A percentile compares a stretch with the other conserved stretches of the same genome.
These are phyloP conservation scores for Neocrepidodera transversa DNA, from an alignment of 2,888 invertebrate species.

Conservation along the genomic window DNA sequence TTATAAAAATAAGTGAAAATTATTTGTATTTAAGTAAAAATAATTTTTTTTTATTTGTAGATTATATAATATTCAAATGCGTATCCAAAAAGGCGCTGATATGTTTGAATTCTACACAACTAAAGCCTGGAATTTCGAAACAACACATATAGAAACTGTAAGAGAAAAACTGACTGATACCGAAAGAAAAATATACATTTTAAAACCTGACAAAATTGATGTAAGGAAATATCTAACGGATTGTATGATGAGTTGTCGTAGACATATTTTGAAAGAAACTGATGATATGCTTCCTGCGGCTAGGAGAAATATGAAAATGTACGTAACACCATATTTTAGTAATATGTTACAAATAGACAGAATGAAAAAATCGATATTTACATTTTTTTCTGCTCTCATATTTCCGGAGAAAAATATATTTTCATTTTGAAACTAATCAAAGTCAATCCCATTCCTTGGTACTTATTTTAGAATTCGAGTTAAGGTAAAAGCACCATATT, in stretches of 20 bases:
- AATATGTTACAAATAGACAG: no score
- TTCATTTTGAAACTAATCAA: no score
- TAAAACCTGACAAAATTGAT: conserved; percentile 75
- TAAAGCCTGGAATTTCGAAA: conserved; percentile 88
- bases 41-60: conserved; percentile 20
- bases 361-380: no score
- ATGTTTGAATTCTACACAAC: conserved; percentile 92
- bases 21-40: no score
- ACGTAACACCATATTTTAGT: conserved; percentile 54
- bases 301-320: conserved; percentile 80
- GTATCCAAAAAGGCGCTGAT: conserved; percentile 84
- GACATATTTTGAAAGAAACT: conserved; percentile 81
- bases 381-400: no score
- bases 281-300: conserved; percentile 83
- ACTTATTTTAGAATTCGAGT: no score
- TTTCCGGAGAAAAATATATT: no score
- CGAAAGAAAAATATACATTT: conserved; percentile 68
- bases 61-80: conserved; percentile 47
- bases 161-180: conserved; percentile 40
- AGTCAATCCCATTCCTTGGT: no score
- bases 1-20: no score
- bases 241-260: conserved; percentile 79
- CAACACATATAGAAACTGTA: conserved; percentile 65
- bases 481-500: no score
- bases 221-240: conserved; percentile 81